phyloP scores from a whole-genome alignment of 2,888 invertebrate genomes.

The Netelia fuscicornis region DNA sequence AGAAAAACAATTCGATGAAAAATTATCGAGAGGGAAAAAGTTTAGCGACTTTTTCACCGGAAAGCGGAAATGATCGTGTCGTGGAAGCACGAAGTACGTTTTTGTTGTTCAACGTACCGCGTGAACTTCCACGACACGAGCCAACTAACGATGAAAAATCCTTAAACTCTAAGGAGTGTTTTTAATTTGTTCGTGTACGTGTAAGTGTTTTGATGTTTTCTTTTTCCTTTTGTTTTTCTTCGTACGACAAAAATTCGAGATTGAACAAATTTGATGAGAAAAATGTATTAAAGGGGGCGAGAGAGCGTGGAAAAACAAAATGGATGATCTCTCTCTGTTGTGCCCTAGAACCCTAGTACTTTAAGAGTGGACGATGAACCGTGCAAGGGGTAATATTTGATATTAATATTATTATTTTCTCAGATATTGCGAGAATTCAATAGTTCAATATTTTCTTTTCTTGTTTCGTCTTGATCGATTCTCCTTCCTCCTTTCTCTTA shows the following conservation, averaged over 20 bases:
- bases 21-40: background rate
- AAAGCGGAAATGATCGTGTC: slow-evolving; percentile 60
- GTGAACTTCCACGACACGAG: slow-evolving; percentile 71
- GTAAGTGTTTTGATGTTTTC: background rate
- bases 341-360: slow-evolving; percentile 64
- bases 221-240: background rate
- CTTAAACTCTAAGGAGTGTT: background rate
- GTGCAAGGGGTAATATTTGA: slow-evolving; percentile 52
- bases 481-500: slow-evolving; percentile 11
- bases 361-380: slow-evolving; percentile 63
- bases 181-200: too few species aligned
- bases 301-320: slow-evolving; percentile 1
- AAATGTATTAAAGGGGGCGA: too few species aligned
- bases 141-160: slow-evolving; percentile 24
- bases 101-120: slow-evolving; percentile 31
- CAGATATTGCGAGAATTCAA: slow-evolving; percentile 29
- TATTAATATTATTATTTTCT: slow-evolving; percentile 24
- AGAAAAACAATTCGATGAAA: background rate
- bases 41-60: background rate
- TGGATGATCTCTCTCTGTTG: slow-evolving; percentile 27
- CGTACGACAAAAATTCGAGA: background rate
- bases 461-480: slow-evolving; percentile 27
- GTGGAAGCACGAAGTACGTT: slow-evolving; percentile 69
- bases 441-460: slow-evolving; percentile 27
- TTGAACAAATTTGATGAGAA: background rate